A percentile compares a stretch with the other conserved stretches of the same genome.
phyloP scores from a whole-genome alignment of 1,140 invertebrate genomes.

The Drosophila nannoptera region DNA sequence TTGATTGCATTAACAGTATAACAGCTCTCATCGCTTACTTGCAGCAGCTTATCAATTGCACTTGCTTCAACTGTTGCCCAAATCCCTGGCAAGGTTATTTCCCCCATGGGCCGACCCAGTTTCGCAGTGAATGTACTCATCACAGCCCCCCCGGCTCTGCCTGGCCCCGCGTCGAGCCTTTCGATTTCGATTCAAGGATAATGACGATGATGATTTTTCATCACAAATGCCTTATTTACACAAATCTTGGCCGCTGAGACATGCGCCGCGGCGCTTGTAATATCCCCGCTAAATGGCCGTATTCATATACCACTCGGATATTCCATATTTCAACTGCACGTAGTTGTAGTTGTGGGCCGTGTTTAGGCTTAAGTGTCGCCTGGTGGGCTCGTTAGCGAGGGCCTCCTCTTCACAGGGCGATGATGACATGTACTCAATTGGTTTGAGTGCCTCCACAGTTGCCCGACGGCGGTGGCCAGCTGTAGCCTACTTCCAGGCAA shows the following conservation, averaged over 20 bases:
- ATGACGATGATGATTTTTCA: slow-evolving; percentile 25
- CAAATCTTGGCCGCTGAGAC: slow-evolving; percentile 30
- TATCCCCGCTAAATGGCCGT: slow-evolving; percentile 33
- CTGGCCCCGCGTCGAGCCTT: not conserved
- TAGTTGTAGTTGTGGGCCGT: not conserved
- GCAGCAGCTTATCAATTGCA: not conserved
- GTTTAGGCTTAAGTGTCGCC: slow-evolving; percentile 15
- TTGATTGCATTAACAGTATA: not conserved
- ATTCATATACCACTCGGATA: slow-evolving; percentile 17
- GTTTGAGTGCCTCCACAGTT: slow-evolving; percentile 32
- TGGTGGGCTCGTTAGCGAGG: slow-evolving; percentile 7
- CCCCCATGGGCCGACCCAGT: slow-evolving; percentile 31
- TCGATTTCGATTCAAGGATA: slow-evolving; percentile 33
- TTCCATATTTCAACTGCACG: not conserved
- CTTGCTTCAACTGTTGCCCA: not conserved
- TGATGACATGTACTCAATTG: slow-evolving; percentile 48
- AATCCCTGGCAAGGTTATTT: slow-evolving; percentile 19
- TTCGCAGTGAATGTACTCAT: slow-evolving; percentile 28
- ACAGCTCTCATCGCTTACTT: slow-evolving; percentile 5
- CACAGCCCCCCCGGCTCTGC: not conserved
- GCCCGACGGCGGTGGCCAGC: slow-evolving; percentile 13
- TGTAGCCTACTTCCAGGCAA: slow-evolving; percentile 53
- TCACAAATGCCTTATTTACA: slow-evolving; percentile 45
- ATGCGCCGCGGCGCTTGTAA: not conserved
- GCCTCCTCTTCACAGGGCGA: slow-evolving; percentile 21